Conservation (phyloP, 2,113 vertebrate genomes). For the Narcine bancroftii region DNA sequence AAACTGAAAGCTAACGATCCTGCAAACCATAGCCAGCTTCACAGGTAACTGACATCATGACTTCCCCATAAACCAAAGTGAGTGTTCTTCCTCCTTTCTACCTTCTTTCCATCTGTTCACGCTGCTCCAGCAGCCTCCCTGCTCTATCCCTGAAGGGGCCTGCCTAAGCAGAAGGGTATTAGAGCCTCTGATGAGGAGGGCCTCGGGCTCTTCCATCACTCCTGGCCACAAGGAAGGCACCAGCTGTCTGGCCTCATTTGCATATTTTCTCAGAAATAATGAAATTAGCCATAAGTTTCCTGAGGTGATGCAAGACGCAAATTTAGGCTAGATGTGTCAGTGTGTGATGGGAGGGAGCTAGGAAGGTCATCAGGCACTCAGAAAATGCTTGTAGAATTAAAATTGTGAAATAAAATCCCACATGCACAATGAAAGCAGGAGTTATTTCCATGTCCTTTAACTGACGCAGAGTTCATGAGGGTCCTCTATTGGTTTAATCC, state of each 20-base stretch:
- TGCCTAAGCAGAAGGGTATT: slow-evolving; percentile 69
- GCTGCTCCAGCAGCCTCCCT: slow-evolving; percentile 59
- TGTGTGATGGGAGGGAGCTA: slow-evolving; percentile 52
- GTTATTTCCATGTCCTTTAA: slow-evolving; percentile 31
- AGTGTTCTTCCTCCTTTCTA: slow-evolving; percentile 51
- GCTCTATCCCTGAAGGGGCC: slow-evolving; percentile 62
- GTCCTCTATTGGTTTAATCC: background rate
- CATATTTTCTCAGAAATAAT: slow-evolving; percentile 89
- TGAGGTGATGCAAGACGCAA: slow-evolving; percentile 79
- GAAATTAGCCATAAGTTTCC: slow-evolving; percentile 97
- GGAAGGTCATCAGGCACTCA: slow-evolving; percentile 57
- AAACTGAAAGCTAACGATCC: slow-evolving; percentile 38
- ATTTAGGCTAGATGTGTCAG: slow-evolving; percentile 70
- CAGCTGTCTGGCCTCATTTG: slow-evolving; percentile 97
- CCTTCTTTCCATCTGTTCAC: slow-evolving; percentile 75
- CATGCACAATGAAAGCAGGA: slow-evolving; percentile 33
- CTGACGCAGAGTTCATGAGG: slow-evolving; percentile 13
- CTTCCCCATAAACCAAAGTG: slow-evolving; percentile 50
- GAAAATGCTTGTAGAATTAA: slow-evolving; percentile 45
- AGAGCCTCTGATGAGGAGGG: slow-evolving; percentile 69
- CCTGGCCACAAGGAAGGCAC: slow-evolving; percentile 70
- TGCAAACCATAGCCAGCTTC: slow-evolving; percentile 46
- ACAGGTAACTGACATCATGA: slow-evolving; percentile 54
- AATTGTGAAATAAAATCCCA: slow-evolving; percentile 44
- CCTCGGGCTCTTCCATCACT: slow-evolving; percentile 79